Evolutionary conservation across 1,140 invertebrate genomes (phyloP).

Genomic region (Myzus persicae): DNA sequence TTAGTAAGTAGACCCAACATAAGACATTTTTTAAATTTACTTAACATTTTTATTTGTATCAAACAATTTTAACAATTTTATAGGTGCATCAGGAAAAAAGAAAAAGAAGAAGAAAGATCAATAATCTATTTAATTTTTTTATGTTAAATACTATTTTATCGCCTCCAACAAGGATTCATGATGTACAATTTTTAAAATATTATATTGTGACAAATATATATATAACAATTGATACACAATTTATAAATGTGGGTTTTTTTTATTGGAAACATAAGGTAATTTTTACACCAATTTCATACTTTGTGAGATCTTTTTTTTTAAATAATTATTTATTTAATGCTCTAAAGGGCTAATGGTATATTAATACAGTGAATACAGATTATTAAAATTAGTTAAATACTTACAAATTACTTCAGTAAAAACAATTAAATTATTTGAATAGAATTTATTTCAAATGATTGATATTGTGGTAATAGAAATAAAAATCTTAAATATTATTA

Average conservation of each 20-base stretch:
- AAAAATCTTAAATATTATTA: too few species aligned
- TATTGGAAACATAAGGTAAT: not conserved
- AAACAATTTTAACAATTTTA: not conserved
- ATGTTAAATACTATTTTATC: not conserved
- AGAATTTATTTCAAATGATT: too few species aligned
- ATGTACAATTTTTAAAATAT: not conserved
- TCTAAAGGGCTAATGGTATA: too few species aligned
- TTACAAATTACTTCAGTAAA: too few species aligned
- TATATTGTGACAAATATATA: slow-evolving; percentile 3
- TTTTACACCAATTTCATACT: not conserved
- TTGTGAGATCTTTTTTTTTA: not conserved
- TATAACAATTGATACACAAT: not conserved
- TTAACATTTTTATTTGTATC: not conserved
- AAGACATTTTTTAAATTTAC: not conserved
- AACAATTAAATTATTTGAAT: too few species aligned
- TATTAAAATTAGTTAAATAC: too few species aligned
- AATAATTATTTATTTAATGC: too few species aligned
- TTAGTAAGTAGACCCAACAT: not conserved
- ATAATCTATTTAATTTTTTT: too few species aligned
- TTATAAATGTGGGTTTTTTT: not conserved
- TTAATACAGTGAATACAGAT: too few species aligned
- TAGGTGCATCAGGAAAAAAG: not conserved
- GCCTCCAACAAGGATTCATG: not conserved
- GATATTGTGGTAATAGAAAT: too few species aligned
- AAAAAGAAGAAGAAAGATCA: not conserved